Base-by-base conservation (phyloP, 2,797 vertebrate genomes). In the Enteromius trimaculatus region DNA sequence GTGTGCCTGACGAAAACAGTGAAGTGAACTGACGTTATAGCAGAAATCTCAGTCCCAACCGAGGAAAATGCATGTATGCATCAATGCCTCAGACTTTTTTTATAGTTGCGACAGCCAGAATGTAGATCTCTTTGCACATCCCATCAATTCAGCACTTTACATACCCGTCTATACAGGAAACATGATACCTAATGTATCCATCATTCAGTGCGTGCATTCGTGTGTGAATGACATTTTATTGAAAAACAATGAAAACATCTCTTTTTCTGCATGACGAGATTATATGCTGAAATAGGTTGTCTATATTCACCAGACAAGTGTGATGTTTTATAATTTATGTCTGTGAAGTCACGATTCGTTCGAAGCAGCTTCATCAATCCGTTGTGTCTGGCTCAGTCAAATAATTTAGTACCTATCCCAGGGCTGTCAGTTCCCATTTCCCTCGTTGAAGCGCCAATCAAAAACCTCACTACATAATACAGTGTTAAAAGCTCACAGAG, bases 41-140 rank as follows among this genome's bases (percentile, higher is more conserved):
- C 85, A 88, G 87, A 88, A 90, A 88, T 92, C 89, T 88, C 89
- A 88, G 69, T 69, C 78, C 90, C 91, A 90, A 90, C 88, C 83
- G 86, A 89, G 86, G 87, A 89, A 90, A 90, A 91, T 87, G 90
- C 89, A 90, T 66, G 65, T 69, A 84, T 84, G 85, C 74, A 81
- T 68, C 74, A 71, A 29, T 72, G 81, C 42, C 44, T 66, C 17
- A 3, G 37, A 65, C 34, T 31, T 70, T 53, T 53, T 77, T 58
- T 64, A 75, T 55, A 51, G 34, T 26, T 23, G 16, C 3, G 14
- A 65, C 8, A 23, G 34, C 70, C 9, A 7, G 49, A 26, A n/a
- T 60, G n/a, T 60, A 55, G 62, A 44, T 69, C 69, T 76, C 86
- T 77, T 60, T 14, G 53, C 17, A 37, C 37, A 39, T 66, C 37